Conservation (phyloP, 2,888 invertebrate species). For the Meta bourneti region DNA sequence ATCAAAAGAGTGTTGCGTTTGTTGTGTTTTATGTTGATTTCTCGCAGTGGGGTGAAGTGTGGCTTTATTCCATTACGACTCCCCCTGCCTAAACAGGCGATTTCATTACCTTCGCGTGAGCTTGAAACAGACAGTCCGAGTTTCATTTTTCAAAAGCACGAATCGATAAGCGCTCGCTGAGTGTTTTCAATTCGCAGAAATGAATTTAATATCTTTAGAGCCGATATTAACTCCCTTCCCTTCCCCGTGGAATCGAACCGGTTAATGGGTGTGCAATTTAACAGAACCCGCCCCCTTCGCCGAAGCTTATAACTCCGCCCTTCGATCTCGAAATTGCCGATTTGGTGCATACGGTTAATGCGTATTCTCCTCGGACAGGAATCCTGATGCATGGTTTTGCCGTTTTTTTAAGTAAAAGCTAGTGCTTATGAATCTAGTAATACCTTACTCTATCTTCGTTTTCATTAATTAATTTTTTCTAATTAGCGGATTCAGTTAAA, state of each 20-base stretch:
- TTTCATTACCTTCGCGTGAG: not conserved
- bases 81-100: not conserved
- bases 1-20: not conserved
- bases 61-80: not conserved
- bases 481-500: not conserved
- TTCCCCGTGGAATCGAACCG: not conserved
- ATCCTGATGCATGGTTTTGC: too few species aligned
- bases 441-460: not conserved
- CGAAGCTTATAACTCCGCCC: not conserved
- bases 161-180: not conserved
- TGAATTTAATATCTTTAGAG: slow-evolving; percentile 1
- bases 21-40: not conserved
- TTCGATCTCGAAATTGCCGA: not conserved
- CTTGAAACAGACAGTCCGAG: not conserved
- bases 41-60: too few species aligned
- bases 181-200: not conserved
- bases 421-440: too few species aligned
- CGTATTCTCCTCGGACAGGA: too few species aligned
- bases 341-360: too few species aligned
- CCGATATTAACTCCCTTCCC: not conserved
- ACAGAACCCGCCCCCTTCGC: not conserved
- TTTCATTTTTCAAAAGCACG: not conserved
- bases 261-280: not conserved
- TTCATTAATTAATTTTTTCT: not conserved
- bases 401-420: too few species aligned